Conservation (phyloP, 64 coral and sea anemone species). For the Actinia equina region DNA sequence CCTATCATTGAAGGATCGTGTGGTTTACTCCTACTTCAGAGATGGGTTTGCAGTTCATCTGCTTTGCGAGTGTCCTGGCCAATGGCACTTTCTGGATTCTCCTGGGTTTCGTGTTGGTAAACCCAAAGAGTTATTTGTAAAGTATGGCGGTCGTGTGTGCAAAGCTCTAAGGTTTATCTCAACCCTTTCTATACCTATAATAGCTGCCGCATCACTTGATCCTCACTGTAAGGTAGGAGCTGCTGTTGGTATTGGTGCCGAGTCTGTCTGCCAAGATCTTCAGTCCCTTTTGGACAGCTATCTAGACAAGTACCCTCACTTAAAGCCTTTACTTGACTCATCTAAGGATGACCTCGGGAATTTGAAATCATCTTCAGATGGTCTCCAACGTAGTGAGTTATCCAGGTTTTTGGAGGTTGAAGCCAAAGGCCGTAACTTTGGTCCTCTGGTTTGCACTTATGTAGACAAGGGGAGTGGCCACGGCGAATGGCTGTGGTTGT, state of each 20-base stretch:
- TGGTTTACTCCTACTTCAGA: conserved; percentile 41
- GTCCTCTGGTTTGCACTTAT: conserved; percentile 52
- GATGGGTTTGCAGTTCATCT: conserved; percentile 77
- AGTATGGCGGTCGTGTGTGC: conserved; percentile 49
- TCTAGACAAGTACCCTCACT: conserved; percentile 50
- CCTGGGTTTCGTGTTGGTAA: conserved; percentile 65
- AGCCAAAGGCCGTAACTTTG: conserved; percentile 39
- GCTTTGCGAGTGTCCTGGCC: conserved; percentile 75
- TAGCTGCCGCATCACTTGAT: neutral
- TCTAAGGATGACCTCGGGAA: conserved; percentile 21
- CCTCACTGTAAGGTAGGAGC: conserved; percentile 12
- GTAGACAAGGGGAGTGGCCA: neutral
- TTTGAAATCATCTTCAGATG: conserved; percentile 52
- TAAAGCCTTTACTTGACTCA: conserved; percentile 31
- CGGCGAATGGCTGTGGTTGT: conserved; percentile 71
- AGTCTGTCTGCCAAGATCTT: conserved; percentile 37
- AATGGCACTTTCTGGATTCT: conserved; percentile 71
- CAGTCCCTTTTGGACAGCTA: conserved; percentile 59
- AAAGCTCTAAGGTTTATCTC: conserved; percentile 44
- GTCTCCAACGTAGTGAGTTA: conserved; percentile 45
- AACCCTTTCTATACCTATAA: conserved; percentile 1
- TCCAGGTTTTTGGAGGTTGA: conserved; percentile 55
- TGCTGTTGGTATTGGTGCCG: conserved; percentile 20
- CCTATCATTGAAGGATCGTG: too few relatives aligned
- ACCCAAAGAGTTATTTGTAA: conserved; percentile 41